Evolutionary conservation across 2,888 invertebrate genomes (phyloP).

Genomic region (Acleris sparsana): DNA sequence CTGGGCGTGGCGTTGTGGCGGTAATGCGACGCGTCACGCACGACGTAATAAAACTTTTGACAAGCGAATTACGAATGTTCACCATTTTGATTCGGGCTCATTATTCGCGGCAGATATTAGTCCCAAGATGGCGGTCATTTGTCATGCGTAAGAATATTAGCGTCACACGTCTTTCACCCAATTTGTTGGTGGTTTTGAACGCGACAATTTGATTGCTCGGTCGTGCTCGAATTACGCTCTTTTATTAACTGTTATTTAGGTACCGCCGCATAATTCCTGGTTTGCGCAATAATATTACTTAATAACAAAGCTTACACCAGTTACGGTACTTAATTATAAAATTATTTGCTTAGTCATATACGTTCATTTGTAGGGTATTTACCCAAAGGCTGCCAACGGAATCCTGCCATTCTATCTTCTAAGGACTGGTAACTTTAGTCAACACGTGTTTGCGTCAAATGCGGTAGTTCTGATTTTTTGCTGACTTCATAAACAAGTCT

Average conservation of each 20-base stretch:
- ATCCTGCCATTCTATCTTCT: too few relatives aligned
- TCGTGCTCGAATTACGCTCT: conserved; percentile 38
- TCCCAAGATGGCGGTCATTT: conserved; percentile 69
- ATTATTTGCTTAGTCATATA: background rate
- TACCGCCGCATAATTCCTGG: conserved; percentile 5
- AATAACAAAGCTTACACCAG: too few relatives aligned
- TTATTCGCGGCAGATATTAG: conserved; percentile 58
- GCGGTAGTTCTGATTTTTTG: too few relatives aligned
- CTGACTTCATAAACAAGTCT: too few relatives aligned
- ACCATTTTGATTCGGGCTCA: conserved; percentile 65
- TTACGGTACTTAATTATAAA: background rate
- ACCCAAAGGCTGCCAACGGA: too few relatives aligned
- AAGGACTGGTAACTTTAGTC: too few relatives aligned
- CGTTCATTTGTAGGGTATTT: too few relatives aligned
- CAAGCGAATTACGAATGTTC: conserved; percentile 66
- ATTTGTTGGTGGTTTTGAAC: conserved; percentile 68
- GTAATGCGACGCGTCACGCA: conserved; percentile 57
- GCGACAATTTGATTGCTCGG: conserved; percentile 53
- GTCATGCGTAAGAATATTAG: conserved; percentile 75
- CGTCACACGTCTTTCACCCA: conserved; percentile 76
- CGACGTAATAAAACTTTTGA: conserved; percentile 57
- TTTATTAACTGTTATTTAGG: conserved; percentile 31
- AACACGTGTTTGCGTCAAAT: too few relatives aligned
- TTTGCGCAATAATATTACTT: background rate
- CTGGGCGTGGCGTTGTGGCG: conserved; percentile 43